These are phyloP conservation scores for Anarrhichthys ocellatus DNA, from an alignment of 2,113 vertebrate genomes.

Conservation along the genomic window DNA sequence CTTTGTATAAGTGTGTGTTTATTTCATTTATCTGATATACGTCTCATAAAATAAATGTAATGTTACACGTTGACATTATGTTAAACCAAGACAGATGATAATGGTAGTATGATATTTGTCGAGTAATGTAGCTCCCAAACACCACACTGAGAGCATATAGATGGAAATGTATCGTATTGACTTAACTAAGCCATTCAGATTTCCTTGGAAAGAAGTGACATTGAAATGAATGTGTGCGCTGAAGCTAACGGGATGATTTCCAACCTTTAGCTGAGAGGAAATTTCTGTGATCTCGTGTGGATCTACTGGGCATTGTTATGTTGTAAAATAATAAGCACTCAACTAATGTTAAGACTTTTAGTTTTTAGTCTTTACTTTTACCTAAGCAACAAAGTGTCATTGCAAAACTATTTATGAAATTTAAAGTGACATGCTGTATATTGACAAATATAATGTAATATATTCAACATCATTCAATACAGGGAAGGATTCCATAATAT, in stretches of 20 bases:
- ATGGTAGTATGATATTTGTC: background rate
- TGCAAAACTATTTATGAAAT: background rate
- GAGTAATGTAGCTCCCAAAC: background rate
- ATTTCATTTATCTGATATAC: background rate
- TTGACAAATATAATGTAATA: background rate
- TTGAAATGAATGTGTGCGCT: background rate
- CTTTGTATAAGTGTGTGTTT: background rate
- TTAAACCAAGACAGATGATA: background rate
- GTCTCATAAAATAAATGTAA: background rate
- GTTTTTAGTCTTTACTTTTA: background rate
- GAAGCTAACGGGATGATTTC: background rate
- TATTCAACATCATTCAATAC: background rate
- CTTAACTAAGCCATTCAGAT: background rate
- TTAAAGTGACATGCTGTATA: background rate
- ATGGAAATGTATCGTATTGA: background rate
- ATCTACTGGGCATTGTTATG: background rate
- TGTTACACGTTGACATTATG: background rate
- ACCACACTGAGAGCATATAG: background rate
- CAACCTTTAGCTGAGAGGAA: background rate
- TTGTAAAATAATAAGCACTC: background rate
- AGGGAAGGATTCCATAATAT: background rate
- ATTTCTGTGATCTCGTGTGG: background rate
- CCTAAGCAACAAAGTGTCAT: background rate
- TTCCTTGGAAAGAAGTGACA: background rate
- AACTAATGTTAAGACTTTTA: background rate